phyloP scores from a whole-genome alignment of 2,888 invertebrate species.

The Anthrax anthrax region DNA sequence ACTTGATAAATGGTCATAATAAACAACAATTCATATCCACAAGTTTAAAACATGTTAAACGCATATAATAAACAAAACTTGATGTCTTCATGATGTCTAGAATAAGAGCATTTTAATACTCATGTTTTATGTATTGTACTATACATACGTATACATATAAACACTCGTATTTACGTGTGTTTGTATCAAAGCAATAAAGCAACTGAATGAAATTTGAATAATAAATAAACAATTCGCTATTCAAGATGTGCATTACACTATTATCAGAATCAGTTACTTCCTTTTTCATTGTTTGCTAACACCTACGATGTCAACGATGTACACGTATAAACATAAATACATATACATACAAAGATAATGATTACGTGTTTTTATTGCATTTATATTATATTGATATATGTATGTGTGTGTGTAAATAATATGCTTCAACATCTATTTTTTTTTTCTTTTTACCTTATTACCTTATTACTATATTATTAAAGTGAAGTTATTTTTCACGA shows the following conservation, averaged over 20 bases:
- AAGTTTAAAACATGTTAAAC: not conserved
- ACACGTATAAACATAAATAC: not conserved
- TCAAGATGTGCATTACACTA: not conserved
- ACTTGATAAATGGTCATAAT: conserved; percentile 7
- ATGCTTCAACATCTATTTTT: not conserved
- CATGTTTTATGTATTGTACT: too few species aligned
- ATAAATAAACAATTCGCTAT: conserved; percentile 2
- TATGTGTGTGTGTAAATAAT: not conserved
- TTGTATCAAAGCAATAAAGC: too few species aligned
- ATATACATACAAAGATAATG: too few species aligned
- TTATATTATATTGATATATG: too few species aligned
- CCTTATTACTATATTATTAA: too few species aligned
- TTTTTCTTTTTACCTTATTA: not conserved
- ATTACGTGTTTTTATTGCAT: too few species aligned
- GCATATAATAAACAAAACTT: not conserved
- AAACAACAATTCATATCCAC: conserved; percentile 4
- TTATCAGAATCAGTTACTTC: conserved; percentile 6
- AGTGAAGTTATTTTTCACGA: too few species aligned
- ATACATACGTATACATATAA: too few species aligned
- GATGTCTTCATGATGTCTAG: conserved; percentile 5
- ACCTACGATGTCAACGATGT: conserved; percentile 1
- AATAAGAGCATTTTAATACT: conserved; percentile 1
- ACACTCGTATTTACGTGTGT: too few species aligned
- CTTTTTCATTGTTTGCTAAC: conserved; percentile 4
- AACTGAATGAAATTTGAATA: conserved; percentile 5